A percentile compares a stretch with the other conserved stretches of the same genome.
phyloP scores from a whole-genome alignment of 2,888 invertebrate species.

The Nomada hirtipes region DNA sequence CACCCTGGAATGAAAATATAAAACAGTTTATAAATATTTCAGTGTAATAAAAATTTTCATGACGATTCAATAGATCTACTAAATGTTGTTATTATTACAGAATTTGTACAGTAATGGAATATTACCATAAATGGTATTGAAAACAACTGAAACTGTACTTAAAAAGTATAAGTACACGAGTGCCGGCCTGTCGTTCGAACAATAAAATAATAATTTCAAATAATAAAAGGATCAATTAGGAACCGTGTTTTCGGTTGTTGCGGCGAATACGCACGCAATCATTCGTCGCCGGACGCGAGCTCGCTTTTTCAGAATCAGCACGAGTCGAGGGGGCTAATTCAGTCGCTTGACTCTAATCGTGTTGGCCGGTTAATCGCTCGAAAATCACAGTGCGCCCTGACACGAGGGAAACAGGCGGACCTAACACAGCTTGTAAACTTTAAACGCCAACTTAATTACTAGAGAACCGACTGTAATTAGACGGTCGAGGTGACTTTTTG shows the following conservation, averaged over 20 bases:
- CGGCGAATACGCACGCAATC: conserved; percentile 58
- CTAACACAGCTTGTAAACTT: conserved; percentile 27
- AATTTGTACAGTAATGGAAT: no score
- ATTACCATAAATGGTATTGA: no score
- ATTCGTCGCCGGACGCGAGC: conserved; percentile 3
- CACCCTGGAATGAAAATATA: no score
- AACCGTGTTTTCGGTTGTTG: conserved; percentile 22
- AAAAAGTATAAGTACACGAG: no score
- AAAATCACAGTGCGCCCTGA: conserved; percentile 57
- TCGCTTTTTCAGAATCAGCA: conserved; percentile 35
- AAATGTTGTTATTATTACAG: no score
- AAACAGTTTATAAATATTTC: no score
- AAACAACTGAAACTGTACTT: no score
- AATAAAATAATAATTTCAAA: no score
- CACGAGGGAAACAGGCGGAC: conserved; percentile 25
- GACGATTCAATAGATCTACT: no score
- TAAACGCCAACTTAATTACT: conserved; percentile 46
- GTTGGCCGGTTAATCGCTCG: conserved; percentile 54
- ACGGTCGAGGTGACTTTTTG: conserved; percentile 36
- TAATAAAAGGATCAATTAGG: not conserved
- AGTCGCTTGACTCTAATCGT: conserved; percentile 54
- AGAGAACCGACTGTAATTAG: conserved; percentile 51
- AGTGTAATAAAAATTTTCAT: no score
- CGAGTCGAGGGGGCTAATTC: conserved; percentile 57
- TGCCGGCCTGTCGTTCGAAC: no score